A percentile compares a stretch with the other conserved stretches of the same genome.
Evolutionary conservation across 1,140 invertebrate genomes (phyloP).

Genomic region (Gyrodactylus salaris): DNA sequence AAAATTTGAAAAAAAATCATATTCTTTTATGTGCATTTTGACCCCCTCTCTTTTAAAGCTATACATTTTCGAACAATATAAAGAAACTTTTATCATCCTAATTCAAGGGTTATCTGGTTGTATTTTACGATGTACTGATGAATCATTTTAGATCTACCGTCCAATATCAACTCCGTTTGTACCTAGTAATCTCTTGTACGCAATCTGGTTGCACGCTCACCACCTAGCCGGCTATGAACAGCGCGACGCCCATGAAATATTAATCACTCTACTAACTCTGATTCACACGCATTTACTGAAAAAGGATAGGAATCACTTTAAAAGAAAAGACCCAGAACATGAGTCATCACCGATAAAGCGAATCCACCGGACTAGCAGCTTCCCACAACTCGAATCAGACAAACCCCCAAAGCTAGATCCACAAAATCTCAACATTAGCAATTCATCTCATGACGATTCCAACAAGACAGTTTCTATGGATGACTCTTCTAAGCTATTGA

Average conservation of each 20-base stretch:
- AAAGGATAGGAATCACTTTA: no score
- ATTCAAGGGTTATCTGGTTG: no score
- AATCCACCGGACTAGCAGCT: neutral
- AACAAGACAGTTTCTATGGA: neutral
- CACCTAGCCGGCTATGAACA: slow-evolving; percentile 81
- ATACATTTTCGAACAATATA: no score
- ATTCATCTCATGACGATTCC: neutral
- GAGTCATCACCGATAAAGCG: neutral
- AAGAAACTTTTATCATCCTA: no score
- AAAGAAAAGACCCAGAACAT: neutral
- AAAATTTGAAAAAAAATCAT: no score
- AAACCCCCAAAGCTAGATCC: neutral
- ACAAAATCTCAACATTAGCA: neutral
- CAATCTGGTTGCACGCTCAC: slow-evolving; percentile 77
- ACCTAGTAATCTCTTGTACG: slow-evolving; percentile 47
- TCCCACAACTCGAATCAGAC: neutral
- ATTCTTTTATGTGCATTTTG: no score
- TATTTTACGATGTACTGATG: no score
- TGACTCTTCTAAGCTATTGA: neutral
- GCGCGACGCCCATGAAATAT: slow-evolving; percentile 93
- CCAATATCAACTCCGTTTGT: slow-evolving; percentile 50
- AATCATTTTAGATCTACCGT: slow-evolving; percentile 83
- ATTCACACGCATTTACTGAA: slow-evolving; percentile 40
- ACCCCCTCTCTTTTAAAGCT: no score
- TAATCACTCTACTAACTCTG: slow-evolving; percentile 65